Conservation (phyloP, 2,113 vertebrate genomes). For the Mirounga angustirostris region DNA sequence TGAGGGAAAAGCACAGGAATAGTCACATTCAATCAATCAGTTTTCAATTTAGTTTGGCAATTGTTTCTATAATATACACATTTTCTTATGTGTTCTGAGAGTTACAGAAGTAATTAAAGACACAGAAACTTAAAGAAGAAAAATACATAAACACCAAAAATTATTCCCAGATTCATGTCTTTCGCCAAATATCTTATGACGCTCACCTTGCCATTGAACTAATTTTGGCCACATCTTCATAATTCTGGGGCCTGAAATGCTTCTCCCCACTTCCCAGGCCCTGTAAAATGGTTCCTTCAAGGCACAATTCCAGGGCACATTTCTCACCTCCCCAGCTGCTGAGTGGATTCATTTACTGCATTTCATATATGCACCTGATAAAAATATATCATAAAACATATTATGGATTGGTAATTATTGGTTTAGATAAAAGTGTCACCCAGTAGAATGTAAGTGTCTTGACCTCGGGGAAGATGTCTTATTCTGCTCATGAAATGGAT, state of each 20-base stretch:
- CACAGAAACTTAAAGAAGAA: not conserved
- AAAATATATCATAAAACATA: not conserved
- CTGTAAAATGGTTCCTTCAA: not conserved
- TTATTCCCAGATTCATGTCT: not conserved
- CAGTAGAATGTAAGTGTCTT: not conserved
- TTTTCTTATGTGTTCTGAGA: conserved; percentile 12
- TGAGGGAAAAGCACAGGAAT: not conserved
- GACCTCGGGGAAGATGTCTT: not conserved
- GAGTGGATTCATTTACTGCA: not conserved
- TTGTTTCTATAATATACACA: not conserved
- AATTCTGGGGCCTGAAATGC: not conserved
- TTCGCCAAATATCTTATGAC: not conserved
- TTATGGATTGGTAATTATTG: not conserved
- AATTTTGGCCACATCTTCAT: not conserved
- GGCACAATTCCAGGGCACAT: not conserved
- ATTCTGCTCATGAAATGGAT: not conserved
- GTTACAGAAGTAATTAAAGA: not conserved
- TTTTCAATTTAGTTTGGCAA: conserved; percentile 15
- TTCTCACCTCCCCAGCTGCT: not conserved
- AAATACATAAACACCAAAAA: not conserved
- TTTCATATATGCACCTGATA: not conserved
- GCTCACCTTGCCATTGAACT: not conserved
- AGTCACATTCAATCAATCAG: not conserved
- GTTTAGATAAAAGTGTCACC: conserved; percentile 6
- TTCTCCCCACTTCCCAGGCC: not conserved